phyloP scores from a whole-genome alignment of 1,140 invertebrate species.

The Micrasema minimum region DNA sequence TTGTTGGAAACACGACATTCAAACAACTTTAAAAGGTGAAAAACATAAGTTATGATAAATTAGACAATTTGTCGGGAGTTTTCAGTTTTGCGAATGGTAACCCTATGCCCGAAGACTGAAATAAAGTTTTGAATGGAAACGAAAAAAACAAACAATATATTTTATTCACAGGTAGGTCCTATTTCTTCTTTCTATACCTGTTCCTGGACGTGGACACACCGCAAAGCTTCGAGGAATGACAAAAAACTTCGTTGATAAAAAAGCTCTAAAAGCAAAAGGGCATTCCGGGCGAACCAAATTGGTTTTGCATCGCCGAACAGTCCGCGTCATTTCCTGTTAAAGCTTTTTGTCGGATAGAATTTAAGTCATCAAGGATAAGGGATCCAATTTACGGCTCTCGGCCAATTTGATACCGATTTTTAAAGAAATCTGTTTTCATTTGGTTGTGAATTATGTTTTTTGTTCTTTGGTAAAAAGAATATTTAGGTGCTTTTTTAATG shows the following conservation, averaged over 20 bases:
- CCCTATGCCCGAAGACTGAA: too few species aligned
- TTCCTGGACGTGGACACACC: constrained; percentile 2
- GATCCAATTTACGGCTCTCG: constrained; percentile 7
- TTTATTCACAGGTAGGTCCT: constrained; percentile 4
- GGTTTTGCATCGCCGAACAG: constrained; percentile 49
- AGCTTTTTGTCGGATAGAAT: constrained; percentile 43
- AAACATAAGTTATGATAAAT: too few species aligned
- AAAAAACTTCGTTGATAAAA: constrained; percentile 31
- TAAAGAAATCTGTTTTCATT: too few species aligned
- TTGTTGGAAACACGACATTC: too few species aligned
- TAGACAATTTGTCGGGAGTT: too few species aligned
- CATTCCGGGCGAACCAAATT: constrained; percentile 45
- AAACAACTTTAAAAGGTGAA: too few species aligned
- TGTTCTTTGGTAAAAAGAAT: too few species aligned
- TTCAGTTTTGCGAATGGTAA: too few species aligned
- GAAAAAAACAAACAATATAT: constrained; percentile 4
- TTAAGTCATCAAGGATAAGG: background rate
- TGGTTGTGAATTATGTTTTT: too few species aligned
- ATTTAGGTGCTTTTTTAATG: too few species aligned
- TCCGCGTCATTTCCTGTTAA: constrained; percentile 53
- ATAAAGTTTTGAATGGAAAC: too few species aligned
- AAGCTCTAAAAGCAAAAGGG: constrained; percentile 22
- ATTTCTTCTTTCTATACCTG: background rate
- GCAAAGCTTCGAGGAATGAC: background rate
- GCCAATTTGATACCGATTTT: constrained; percentile 10